Base-by-base conservation (phyloP, 2,888 invertebrate species). In the Apamea epomidion region DNA sequence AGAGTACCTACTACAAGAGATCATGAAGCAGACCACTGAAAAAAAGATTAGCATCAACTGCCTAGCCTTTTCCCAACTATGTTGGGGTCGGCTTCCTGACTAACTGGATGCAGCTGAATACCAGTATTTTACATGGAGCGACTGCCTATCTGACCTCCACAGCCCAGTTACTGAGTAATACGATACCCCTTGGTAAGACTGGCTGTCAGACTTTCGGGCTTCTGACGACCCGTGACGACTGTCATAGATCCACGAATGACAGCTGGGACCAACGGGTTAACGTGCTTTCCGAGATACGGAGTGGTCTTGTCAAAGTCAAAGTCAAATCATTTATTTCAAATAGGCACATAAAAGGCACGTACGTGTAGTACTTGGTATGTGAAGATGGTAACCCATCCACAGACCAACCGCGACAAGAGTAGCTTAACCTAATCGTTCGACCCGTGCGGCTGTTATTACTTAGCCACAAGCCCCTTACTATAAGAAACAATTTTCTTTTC, bases 401-500 rank as follows among this genome's bases (percentile, higher is more conserved):
- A n/a, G n/a, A 58, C 4, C 10, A 25, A 58, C 10, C 25, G 10
- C 3, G 10, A 3, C 25, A 58, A 58, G 8, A 0, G 54, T 21
- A 21, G 51, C 2, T 54, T 54, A 16, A 48, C 48, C 16, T 54
- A 21, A 7, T 54, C 21, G 42, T 42, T 42, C 7, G 54, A 8
- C 48, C 48, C 48, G 48, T 58, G 25, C 12, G 58, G 4, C 10
- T 25, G 10, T 25, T 10, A 25, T 58, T 25, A 58, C 58, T 25
- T 58, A 25, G 25, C 25, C 25, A 25, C 8, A 25, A 58, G 3
- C 7, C 7, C 18, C 51, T 58, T 25, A 58, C 18, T 51, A 2
- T 18, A 51, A 51, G 18, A 62, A 16, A 62, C n/a, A 32, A 48
- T 82, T 37, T 74, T 45, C n/a, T 60, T 62, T 60, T 7, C n/a